Evolutionary conservation across 2,113 vertebrate species (phyloP), one percentile per base, ranked within the genome.

Genomic region (Oryzias celebensis): DNA sequence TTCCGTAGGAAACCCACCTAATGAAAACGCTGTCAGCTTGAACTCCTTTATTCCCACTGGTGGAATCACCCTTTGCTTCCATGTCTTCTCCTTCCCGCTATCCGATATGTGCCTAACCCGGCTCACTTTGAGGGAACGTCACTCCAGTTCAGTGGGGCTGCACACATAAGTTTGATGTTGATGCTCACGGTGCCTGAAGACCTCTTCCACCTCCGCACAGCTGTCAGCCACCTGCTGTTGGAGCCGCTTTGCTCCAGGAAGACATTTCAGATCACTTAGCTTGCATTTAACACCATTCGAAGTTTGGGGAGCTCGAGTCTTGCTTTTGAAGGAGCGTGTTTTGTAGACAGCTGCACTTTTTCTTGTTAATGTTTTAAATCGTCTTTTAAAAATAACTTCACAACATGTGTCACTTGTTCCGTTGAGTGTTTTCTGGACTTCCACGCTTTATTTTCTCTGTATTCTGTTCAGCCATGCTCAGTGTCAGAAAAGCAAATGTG

Each of bases 191-290:
- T 1, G 65, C 71, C 73, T 51, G 63, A 58, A 78, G 85, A 69
- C 65, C 41, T 51, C 18, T 54, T 52, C 80, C 76, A 82, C 73
- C 71, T 72, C 64, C 69, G 10, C 71, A 74, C 85, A 85, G 83
- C 85, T 87, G 82, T 73, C 75, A 52, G 62, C 85, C 82, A 83
- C 85, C 84, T 89, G 83, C 84, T 72, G 65, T 65, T 64, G 55
- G 20, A 48, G n/a, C n/a, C 47, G 62, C 55, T 46, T 17, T 22
- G 57, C 61, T 58, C 6, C 49, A 1, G 4, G 49, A 77, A 74
- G 67, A 74, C 68, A 65, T 60, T 77, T 75, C 65, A 2, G 36
- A 44, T 52, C 44, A 5, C 81, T 88, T 71, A 75, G 69, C 14
- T 36, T 74, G 63, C 68, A 46, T 84, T 84, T 72, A 80, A 36